Evolutionary conservation across 1,140 invertebrate genomes (phyloP).

Genomic region (Pachypsylla venusta): DNA sequence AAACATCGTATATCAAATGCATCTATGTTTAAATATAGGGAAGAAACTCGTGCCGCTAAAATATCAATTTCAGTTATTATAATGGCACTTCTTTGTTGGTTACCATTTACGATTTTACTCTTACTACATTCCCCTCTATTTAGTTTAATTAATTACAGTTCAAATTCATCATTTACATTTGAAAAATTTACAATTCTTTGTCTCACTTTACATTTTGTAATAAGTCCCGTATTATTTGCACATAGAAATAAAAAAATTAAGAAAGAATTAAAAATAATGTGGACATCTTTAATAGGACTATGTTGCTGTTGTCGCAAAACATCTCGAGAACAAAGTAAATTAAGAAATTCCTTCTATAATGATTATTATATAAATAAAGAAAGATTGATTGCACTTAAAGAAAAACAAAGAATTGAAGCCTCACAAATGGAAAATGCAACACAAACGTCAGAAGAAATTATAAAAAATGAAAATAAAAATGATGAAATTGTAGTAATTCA

Average conservation of each 20-base stretch:
- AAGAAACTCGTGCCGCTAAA: slow-evolving; percentile 63
- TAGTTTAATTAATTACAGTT: slow-evolving; percentile 28
- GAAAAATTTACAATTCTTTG: slow-evolving; percentile 25
- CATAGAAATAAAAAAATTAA: slow-evolving; percentile 59
- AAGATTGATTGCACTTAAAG: neutral
- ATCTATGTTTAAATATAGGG: slow-evolving; percentile 62
- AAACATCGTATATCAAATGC: slow-evolving; percentile 64
- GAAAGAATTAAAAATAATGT: slow-evolving; percentile 45
- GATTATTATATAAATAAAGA: slow-evolving; percentile 1
- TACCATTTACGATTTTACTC: slow-evolving; percentile 44
- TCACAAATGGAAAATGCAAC: neutral
- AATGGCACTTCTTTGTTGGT: slow-evolving; percentile 52
- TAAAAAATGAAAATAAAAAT: neutral
- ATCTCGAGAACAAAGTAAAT: neutral
- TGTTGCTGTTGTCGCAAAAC: slow-evolving; percentile 27
- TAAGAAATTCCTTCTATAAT: neutral
- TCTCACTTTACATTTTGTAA: slow-evolving; percentile 24
- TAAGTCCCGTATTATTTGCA: slow-evolving; percentile 54
- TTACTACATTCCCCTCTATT: slow-evolving; percentile 31
- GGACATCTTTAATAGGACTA: slow-evolving; percentile 34
- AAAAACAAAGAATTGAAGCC: neutral
- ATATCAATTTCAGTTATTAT: slow-evolving; percentile 56
- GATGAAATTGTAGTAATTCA: neutral
- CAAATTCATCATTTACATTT: slow-evolving; percentile 24
- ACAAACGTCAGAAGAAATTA: neutral